Percentiles rank a stretch among this genome's conserved stretches.
Conservation (phyloP, 2,113 vertebrate species). For the Corythaixoides concolor region DNA sequence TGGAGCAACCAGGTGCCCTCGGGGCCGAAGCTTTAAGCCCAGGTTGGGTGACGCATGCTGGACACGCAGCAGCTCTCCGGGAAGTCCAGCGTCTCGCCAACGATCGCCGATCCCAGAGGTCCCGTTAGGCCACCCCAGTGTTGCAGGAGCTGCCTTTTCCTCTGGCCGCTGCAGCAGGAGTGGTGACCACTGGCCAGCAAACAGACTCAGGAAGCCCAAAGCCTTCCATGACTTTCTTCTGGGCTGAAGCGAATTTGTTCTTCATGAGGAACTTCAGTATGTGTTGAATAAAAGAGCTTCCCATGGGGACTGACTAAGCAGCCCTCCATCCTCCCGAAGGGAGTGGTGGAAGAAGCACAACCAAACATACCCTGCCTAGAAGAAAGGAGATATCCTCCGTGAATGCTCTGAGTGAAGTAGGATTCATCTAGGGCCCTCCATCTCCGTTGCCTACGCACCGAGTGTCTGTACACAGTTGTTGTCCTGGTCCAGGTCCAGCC, state of each 20-base stretch:
- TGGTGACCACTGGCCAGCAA: neutral
- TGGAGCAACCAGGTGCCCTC: rapidly evolving
- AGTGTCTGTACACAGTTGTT: slow-evolving; percentile 45
- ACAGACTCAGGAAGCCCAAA: neutral
- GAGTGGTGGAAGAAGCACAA: neutral
- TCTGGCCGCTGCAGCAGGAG: neutral
- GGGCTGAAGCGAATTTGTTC: neutral
- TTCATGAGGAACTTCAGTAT: neutral
- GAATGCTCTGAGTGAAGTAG: neutral
- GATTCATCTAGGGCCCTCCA: neutral
- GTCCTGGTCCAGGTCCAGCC: slow-evolving; percentile 43
- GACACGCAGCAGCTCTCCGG: neutral
- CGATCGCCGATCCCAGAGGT: neutral
- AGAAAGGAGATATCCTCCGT: neutral
- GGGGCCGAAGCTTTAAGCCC: rapidly evolving
- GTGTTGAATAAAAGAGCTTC: neutral
- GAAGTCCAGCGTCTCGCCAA: no score
- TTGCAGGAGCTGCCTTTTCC: neutral
- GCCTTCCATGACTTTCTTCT: neutral
- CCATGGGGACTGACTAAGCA: neutral
- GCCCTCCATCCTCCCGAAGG: neutral
- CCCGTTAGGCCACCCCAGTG: rapidly evolving
- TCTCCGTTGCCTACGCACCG: neutral
- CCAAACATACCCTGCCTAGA: slow-evolving; percentile 14
- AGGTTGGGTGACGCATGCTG: rapidly evolving